phyloP scores from a whole-genome alignment of 2,113 vertebrate species.

The Brienomyrus longianalis region DNA sequence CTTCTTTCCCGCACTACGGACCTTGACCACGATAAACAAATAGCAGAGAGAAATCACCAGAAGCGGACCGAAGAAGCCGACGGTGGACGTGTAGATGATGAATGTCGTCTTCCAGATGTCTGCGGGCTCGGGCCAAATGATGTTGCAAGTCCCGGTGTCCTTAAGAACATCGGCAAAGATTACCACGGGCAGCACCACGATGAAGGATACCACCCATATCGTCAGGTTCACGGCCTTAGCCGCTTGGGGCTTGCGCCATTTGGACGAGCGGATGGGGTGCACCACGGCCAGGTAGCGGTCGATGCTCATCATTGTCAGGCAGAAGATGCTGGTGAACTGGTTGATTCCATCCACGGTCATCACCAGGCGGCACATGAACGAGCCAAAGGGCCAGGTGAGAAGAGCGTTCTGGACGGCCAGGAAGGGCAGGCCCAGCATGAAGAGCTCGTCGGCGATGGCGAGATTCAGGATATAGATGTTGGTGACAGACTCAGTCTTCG shows the following conservation, averaged over 20 bases:
- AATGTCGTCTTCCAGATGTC: slow-evolving; percentile 76
- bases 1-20: slow-evolving; percentile 76
- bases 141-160: slow-evolving; percentile 77
- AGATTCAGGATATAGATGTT: slow-evolving; percentile 92
- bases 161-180: slow-evolving; percentile 78
- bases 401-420: slow-evolving; percentile 84
- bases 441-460: slow-evolving; percentile 88
- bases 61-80: slow-evolving; percentile 85
- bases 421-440: slow-evolving; percentile 92
- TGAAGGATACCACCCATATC: slow-evolving; percentile 77
- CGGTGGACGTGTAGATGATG: slow-evolving; percentile 80
- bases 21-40: slow-evolving; percentile 83
- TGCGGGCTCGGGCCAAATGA: slow-evolving; percentile 80
- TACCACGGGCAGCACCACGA: slow-evolving; percentile 85
- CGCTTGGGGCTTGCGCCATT: slow-evolving; percentile 79
- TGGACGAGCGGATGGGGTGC: slow-evolving; percentile 76
- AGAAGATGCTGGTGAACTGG: slow-evolving; percentile 98
- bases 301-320: slow-evolving; percentile 88
- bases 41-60: slow-evolving; percentile 93
- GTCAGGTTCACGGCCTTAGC: slow-evolving; percentile 78
- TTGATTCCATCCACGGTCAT: slow-evolving; percentile 94
- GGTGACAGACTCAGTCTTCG: slow-evolving; percentile 78
- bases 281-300: slow-evolving; percentile 91
- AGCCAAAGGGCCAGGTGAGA: slow-evolving; percentile 91
- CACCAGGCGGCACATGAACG: slow-evolving; percentile 86